Evolutionary conservation across 2,888 invertebrate species (phyloP).

Genomic region (Deilephila porcellus): DNA sequence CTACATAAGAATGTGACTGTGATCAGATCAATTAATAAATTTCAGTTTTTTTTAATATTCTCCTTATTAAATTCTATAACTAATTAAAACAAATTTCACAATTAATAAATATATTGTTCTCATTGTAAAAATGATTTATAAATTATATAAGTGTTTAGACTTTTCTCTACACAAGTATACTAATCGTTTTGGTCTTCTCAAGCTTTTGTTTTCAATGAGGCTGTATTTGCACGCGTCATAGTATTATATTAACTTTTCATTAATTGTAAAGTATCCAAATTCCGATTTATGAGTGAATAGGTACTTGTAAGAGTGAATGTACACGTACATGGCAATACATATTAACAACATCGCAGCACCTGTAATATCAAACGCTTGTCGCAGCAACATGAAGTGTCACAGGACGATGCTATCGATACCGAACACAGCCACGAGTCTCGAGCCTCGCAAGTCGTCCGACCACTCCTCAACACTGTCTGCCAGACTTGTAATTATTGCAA

Average conservation of each 20-base stretch:
- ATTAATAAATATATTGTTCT: too few relatives aligned
- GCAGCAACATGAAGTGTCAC: slow-evolving; percentile 68
- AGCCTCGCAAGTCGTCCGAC: slow-evolving; percentile 43
- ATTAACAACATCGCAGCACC: slow-evolving; percentile 65
- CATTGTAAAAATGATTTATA: too few relatives aligned
- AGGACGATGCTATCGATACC: slow-evolving; percentile 62
- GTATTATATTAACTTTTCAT: neutral
- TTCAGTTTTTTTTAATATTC: too few relatives aligned
- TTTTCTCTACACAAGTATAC: too few relatives aligned
- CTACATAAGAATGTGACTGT: neutral
- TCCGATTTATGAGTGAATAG: slow-evolving; percentile 12
- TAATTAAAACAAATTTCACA: too few relatives aligned
- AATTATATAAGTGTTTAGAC: too few relatives aligned
- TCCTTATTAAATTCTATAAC: too few relatives aligned
- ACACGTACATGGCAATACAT: slow-evolving; percentile 49
- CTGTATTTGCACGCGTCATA: too few relatives aligned
- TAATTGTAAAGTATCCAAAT: neutral
- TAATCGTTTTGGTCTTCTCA: too few relatives aligned
- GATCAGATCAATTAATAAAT: too few relatives aligned
- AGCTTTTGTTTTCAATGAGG: too few relatives aligned
- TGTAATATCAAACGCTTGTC: slow-evolving; percentile 72
- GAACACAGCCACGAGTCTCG: slow-evolving; percentile 42
- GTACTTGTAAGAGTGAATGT: slow-evolving; percentile 36
- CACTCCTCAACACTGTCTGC: slow-evolving; percentile 50
- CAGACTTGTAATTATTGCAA: slow-evolving; percentile 66